Percentiles rank a stretch among this genome's conserved stretches.
These are phyloP conservation scores for Psilanteris sp. DNA, from an alignment of 1,140 invertebrate genomes.

Conservation along the genomic window DNA sequence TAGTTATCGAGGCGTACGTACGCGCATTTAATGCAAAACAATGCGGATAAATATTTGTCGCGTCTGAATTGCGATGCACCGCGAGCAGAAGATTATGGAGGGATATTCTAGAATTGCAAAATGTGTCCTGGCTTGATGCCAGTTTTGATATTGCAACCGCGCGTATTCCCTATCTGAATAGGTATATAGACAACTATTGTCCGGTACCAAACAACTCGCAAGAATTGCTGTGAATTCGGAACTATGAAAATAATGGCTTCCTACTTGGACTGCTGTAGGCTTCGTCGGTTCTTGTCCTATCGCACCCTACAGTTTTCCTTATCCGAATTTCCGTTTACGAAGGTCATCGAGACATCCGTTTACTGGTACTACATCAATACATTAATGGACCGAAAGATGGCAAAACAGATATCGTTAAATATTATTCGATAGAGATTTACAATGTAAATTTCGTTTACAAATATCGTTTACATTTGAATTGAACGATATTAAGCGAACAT, in stretches of 20 bases:
- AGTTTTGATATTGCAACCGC: slow-evolving; percentile 69
- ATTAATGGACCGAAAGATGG: slow-evolving; percentile 40
- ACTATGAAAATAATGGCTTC: slow-evolving; percentile 72
- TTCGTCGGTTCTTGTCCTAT: slow-evolving; percentile 47
- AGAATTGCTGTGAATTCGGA: slow-evolving; percentile 71
- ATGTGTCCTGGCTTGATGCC: slow-evolving; percentile 71
- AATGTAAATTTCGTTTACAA: slow-evolving; percentile 1
- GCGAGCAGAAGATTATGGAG: slow-evolving; percentile 55
- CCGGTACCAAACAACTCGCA: slow-evolving; percentile 65
- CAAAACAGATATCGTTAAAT: slow-evolving; percentile 37
- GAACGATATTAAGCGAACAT: too few species aligned
- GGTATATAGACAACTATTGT: slow-evolving; percentile 69
- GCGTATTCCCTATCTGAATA: slow-evolving; percentile 57
- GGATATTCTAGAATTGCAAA: slow-evolving; percentile 69
- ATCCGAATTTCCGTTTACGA: slow-evolving; percentile 57
- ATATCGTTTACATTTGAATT: slow-evolving; percentile 42
- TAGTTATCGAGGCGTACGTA: slow-evolving; percentile 37
- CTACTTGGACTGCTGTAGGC: slow-evolving; percentile 59
- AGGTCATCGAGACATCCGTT: slow-evolving; percentile 55
- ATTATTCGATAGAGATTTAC: slow-evolving; percentile 25
- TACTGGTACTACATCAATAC: slow-evolving; percentile 30
- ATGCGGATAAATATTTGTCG: slow-evolving; percentile 71
- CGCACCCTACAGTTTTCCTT: slow-evolving; percentile 51
- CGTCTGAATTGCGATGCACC: slow-evolving; percentile 30
- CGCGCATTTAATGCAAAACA: slow-evolving; percentile 65